Evolutionary conservation across 2,888 invertebrate genomes (phyloP), one percentile per base, ranked within the genome.

Genomic region (Tenthredo amoena): DNA sequence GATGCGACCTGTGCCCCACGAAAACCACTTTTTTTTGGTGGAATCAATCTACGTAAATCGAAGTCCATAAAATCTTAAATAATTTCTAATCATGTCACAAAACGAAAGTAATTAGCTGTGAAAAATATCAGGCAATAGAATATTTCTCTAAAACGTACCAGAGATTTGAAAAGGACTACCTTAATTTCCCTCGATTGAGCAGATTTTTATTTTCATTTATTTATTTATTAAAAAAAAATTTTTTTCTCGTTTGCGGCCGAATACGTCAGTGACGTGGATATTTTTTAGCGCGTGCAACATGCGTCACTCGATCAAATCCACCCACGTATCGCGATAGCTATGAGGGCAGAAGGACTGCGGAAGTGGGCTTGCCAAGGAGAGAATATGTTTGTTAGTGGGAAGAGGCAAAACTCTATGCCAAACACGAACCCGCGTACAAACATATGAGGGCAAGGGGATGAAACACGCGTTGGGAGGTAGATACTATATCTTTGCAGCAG

Each of bases 371-470:
- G 81, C 62, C 81, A 81, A 81, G 40, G 34, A 81, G 40, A 81
- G 79, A 81, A 81, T 81, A 81, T 58, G 58, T 81, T 62, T 40
- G 79, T 81, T 40, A 68, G 68, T 68, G 68, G 79, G 10, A 62
- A 50, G 58, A 62, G 79, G 37, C 6, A 40, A 81, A 81, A 62
- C 81, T 81, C 81, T 62, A 58, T 81, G 81, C 58, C 81, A 81
- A 81, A 81, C 81, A 81, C 81, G 81, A 62, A 81, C 58, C 58
- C n/a, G 62, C 58, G 81, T 81, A 62, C 81, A 81, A 81, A 58
- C 81, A 81, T 62, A 81, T 62, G 21, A 81, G 40, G 15, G 31
- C n/a, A 12, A 79, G 62, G 81, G 81, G 34, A 81, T 58, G 81
- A 81, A 81, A 58, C 81, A 62, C 81, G 40, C 81, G 62, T 81